Evolutionary conservation across 2,797 vertebrate genomes (phyloP).

Genomic region (Pipistrellus pygmaeus): DNA sequence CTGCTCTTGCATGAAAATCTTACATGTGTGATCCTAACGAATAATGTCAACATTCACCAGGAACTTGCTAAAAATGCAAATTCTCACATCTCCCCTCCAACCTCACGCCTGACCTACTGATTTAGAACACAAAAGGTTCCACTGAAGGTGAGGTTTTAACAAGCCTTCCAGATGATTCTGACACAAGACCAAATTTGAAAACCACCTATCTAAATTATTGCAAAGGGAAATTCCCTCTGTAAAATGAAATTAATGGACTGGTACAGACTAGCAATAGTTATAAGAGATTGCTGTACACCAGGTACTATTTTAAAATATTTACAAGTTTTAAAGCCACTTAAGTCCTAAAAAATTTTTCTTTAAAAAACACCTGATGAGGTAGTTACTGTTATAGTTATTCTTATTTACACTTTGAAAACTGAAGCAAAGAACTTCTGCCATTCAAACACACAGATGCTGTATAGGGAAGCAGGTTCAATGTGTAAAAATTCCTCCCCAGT

Average conservation of each 20-base stretch:
- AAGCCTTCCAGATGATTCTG: background rate
- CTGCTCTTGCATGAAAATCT: background rate
- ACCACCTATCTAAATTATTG: background rate
- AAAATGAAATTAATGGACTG: conserved; percentile 32
- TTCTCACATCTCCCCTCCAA: background rate
- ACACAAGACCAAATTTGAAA: background rate
- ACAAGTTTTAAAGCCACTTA: background rate
- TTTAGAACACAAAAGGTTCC: too few species aligned
- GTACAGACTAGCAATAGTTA: background rate
- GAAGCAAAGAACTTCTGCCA: background rate
- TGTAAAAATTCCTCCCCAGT: background rate
- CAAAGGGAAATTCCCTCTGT: background rate
- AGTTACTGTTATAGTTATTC: background rate
- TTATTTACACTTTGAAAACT: background rate
- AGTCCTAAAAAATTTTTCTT: too few species aligned
- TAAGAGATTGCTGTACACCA: background rate
- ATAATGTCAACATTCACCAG: background rate
- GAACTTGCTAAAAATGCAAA: conserved; percentile 10
- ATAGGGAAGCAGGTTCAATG: background rate
- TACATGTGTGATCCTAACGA: background rate
- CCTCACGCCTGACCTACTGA: background rate
- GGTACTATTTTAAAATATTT: background rate
- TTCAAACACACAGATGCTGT: background rate
- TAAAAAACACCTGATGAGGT: background rate
- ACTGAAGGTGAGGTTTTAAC: background rate